A percentile compares a stretch with the other conserved stretches of the same genome.
Conservation (phyloP, 2,888 invertebrate genomes). For the Pachycephus smyrnensis region DNA sequence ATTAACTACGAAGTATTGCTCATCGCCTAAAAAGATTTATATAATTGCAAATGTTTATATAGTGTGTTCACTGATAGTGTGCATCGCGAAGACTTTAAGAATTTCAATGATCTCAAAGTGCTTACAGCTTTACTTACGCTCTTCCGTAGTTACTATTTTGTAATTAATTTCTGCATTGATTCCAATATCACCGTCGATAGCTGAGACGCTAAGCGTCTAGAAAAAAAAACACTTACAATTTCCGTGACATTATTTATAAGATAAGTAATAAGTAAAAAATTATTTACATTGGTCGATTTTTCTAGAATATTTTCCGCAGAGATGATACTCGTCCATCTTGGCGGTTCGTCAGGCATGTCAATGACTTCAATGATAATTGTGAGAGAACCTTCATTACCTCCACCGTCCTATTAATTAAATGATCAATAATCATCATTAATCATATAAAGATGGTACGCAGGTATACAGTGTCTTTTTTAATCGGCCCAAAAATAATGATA, state of each 20-base stretch:
- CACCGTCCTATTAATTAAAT: slow-evolving; percentile 64
- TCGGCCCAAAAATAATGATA: background rate
- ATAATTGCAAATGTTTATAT: background rate
- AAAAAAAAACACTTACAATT: background rate
- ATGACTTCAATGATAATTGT: slow-evolving; percentile 71
- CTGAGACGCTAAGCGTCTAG: slow-evolving; percentile 67
- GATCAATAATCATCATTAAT: background rate
- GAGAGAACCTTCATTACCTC: slow-evolving; percentile 65
- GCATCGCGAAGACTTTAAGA: background rate
- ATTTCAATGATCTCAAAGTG: background rate
- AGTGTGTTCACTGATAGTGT: background rate
- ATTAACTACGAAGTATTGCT: slow-evolving; percentile 50
- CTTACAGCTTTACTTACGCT: slow-evolving; percentile 15
- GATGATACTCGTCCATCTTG: slow-evolving; percentile 72
- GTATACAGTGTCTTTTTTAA: background rate
- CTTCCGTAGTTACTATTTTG: slow-evolving; percentile 62
- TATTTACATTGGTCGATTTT: slow-evolving; percentile 62
- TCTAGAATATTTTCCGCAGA: slow-evolving; percentile 72
- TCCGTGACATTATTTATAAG: background rate
- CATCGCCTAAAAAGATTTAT: slow-evolving; percentile 59
- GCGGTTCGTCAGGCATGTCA: slow-evolving; percentile 72
- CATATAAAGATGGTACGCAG: background rate
- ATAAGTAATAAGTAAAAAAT: background rate
- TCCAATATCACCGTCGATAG: slow-evolving; percentile 75
- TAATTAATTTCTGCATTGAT: slow-evolving; percentile 71